Evolutionary conservation across 2,797 vertebrate genomes (phyloP), one percentile per base, ranked within the genome.

Genomic region (Ara ararauna): DNA sequence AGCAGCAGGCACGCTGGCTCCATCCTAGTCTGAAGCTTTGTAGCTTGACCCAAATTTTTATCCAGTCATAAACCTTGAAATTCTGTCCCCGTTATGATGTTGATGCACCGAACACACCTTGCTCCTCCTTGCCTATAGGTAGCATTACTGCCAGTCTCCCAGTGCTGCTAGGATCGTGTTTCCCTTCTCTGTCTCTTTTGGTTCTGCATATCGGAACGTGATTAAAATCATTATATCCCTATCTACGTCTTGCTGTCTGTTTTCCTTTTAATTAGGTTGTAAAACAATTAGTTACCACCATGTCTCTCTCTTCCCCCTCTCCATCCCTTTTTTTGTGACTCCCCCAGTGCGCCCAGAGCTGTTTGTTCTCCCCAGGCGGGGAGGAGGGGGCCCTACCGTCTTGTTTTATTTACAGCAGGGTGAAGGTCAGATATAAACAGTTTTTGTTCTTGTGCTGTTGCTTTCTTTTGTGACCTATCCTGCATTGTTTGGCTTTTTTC

Each of bases 181-280:
- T 73, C 40, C 72, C 65, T 85, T 72, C 67, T 76, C 54, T 0
- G 3, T 72, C 91, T 82, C 91, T 62, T 91, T 86, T 77, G 67
- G 77, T 80, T 87, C 96, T 78, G 22, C 85, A 24, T 95, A 96
- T 97, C 92, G 90, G 92, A 94, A 97, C 91, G 93, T 96, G 96
- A 96, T 97, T 94, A 95, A 93, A 94, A 97, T 97, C 92, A 89
- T 96, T 97, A 94, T 94, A 95, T 85, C 87, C 95, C 93, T 96
- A 96, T 97, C 97, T 98, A 96, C 93, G 96, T 97, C 95, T 90
- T 92, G 85, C 93, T 96, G 86, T 97, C 98, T 97, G 93, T 96
- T 97, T 97, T 97, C 96, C 94, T 97, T 98, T 97, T 98, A 98
- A 98, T 98, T 98, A 98, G 97, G 97, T 98, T 98, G 97, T 98